Percentiles rank a stretch among this genome's conserved stretches.
Conservation (phyloP, 2,113 vertebrate species). For the Microtus pennsylvanicus region DNA sequence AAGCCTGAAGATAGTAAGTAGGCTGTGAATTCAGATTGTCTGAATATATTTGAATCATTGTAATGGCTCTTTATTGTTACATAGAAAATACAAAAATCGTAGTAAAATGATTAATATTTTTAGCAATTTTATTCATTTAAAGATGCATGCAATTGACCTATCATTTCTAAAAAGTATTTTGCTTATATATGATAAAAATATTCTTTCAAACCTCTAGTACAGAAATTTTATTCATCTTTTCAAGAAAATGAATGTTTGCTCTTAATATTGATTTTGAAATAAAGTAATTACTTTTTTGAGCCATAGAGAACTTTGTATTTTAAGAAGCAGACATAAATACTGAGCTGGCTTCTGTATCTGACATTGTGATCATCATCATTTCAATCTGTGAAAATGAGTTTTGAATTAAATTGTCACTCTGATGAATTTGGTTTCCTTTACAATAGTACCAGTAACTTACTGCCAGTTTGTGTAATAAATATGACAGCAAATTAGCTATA, state of each 20-base stretch:
- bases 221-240: not conserved
- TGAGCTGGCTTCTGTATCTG: not conserved
- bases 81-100: not conserved
- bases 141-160: not conserved
- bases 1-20: fast-evolving
- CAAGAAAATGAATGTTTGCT: not conserved
- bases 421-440: not conserved
- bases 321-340: not conserved
- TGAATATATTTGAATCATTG: not conserved
- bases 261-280: constrained; percentile 9
- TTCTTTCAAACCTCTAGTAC: not conserved
- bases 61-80: not conserved
- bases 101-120: not conserved
- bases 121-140: not conserved
- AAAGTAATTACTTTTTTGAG: constrained; percentile 10
- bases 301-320: not conserved
- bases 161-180: not conserved
- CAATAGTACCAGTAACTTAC: not conserved
- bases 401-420: constrained; percentile 9
- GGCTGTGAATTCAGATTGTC: not conserved
- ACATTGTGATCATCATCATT: not conserved
- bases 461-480: constrained; percentile 44
- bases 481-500: not conserved
- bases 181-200: not conserved
- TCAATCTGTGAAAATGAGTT: constrained; percentile 10